Evolutionary conservation across 2,888 invertebrate genomes (phyloP).

Genomic region (Apamea crenata): DNA sequence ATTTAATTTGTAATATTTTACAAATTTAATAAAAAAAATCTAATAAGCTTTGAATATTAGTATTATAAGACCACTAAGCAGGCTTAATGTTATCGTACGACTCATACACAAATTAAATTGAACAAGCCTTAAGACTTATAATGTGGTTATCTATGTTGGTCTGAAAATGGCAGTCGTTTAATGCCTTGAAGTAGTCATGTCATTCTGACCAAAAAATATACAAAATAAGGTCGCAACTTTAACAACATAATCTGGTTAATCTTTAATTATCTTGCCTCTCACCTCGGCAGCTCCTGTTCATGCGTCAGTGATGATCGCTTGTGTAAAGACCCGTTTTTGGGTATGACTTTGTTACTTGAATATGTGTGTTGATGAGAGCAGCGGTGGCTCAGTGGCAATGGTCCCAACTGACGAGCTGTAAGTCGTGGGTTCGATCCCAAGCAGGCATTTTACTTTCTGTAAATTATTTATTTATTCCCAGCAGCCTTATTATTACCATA

Average conservation of each 20-base stretch:
- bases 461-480: no score
- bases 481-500: no score
- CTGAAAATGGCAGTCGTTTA: background rate
- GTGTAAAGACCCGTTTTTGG: background rate
- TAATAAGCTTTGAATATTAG: background rate
- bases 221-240: no score
- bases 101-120: background rate
- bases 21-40: background rate
- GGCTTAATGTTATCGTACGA: background rate
- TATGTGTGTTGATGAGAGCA: no score
- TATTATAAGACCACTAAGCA: background rate
- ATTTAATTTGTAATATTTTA: no score
- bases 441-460: no score
- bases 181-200: background rate
- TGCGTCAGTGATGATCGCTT: slow-evolving; percentile 5
- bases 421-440: no score
- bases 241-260: slow-evolving; percentile 39
- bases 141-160: background rate
- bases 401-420: no score
- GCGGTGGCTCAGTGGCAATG: no score
- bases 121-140: background rate
- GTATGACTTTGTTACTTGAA: background rate
- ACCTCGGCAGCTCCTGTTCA: slow-evolving; percentile 5
- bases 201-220: background rate
- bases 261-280: slow-evolving; percentile 48